A percentile compares a stretch with the other conserved stretches of the same genome.
Conservation (phyloP, 2,888 invertebrate species). For the Nemotelus nigrinus region DNA sequence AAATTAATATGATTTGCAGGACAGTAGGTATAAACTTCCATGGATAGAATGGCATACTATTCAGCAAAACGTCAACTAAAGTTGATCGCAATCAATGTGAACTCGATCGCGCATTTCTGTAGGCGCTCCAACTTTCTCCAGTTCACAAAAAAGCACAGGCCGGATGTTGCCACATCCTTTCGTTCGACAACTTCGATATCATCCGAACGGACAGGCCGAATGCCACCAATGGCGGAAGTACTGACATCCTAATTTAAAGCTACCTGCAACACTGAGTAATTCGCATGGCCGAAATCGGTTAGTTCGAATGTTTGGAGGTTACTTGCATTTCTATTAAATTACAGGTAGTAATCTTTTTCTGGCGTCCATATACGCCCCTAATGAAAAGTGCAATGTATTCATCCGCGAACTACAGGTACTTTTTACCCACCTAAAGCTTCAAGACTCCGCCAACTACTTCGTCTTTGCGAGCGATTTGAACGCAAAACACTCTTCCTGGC, state of each 20-base stretch:
- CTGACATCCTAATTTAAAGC: neutral
- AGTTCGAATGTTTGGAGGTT: neutral
- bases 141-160: neutral
- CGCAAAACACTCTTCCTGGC: conserved; percentile 29
- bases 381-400: too few species aligned
- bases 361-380: neutral
- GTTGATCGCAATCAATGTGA: neutral
- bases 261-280: neutral
- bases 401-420: too few species aligned
- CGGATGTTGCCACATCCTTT: neutral
- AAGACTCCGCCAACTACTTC: neutral
- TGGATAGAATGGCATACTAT: too few species aligned
- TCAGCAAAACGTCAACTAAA: too few species aligned
- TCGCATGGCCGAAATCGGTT: neutral
- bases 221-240: neutral
- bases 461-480: conserved; percentile 43
- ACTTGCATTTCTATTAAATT: neutral
- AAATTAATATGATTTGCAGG: neutral
- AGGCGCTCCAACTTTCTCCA: neutral
- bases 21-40: too few species aligned
- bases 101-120: neutral
- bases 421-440: neutral
- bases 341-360: neutral
- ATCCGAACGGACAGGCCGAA: neutral
- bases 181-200: neutral